phyloP scores from a whole-genome alignment of 2,113 vertebrate genomes.

The Pogonocichla stellata region DNA sequence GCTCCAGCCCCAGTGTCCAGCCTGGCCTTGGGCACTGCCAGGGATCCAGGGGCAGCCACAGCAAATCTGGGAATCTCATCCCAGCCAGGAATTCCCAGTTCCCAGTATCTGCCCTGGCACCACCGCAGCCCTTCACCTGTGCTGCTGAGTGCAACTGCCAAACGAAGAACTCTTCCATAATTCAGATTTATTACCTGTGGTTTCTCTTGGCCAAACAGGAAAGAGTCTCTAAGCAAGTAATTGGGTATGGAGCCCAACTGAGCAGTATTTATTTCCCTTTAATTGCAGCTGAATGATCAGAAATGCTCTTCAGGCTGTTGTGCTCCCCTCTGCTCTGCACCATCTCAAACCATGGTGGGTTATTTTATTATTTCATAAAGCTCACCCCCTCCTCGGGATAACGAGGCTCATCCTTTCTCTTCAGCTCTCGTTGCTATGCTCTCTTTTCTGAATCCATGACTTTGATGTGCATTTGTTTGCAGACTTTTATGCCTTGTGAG shows the following conservation, averaged over 20 bases:
- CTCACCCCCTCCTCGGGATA: background rate
- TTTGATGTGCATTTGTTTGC: background rate
- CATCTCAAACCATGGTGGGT: background rate
- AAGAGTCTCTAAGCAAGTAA: background rate
- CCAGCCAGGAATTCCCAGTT: background rate
- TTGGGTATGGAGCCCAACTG: background rate
- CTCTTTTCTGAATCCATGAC: background rate
- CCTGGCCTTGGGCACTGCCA: background rate
- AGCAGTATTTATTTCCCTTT: background rate
- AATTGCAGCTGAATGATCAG: background rate
- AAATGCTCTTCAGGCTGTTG: background rate
- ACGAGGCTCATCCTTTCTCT: background rate
- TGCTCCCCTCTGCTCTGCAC: background rate
- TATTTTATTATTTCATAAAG: background rate
- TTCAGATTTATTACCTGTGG: background rate
- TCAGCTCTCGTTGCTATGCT: background rate
- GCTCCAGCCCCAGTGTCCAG: background rate
- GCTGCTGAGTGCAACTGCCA: background rate
- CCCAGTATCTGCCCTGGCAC: background rate
- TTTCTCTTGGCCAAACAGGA: background rate
- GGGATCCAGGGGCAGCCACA: background rate
- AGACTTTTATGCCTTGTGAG: background rate
- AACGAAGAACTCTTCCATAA: background rate
- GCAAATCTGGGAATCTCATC: background rate
- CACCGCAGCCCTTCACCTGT: background rate